phyloP scores from a whole-genome alignment of 1,140 invertebrate species.

The Aphelinus atriplicis region DNA sequence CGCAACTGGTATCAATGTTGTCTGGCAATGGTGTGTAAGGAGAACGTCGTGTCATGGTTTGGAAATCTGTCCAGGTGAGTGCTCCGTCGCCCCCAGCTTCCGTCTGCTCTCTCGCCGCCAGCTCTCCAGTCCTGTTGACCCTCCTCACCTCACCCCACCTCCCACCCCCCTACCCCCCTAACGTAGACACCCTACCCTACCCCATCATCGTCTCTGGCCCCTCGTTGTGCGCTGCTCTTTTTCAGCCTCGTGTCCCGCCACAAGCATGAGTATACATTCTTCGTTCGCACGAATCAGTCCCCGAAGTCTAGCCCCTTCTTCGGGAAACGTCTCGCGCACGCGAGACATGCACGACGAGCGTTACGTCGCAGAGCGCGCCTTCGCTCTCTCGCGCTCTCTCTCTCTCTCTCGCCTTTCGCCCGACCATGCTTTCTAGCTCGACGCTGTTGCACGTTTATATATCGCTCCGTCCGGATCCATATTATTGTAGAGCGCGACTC shows the following conservation, averaged over 20 bases:
- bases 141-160: constrained; percentile 21
- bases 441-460: no score
- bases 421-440: constrained; percentile 2
- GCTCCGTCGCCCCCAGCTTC: neutral
- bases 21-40: constrained; percentile 92
- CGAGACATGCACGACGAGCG: neutral
- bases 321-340: constrained; percentile 5
- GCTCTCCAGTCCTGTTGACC: constrained; percentile 6
- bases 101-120: constrained; percentile 1
- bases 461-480: no score
- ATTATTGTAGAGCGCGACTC: no score
- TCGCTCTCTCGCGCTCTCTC: constrained; percentile 4
- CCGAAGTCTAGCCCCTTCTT: no score
- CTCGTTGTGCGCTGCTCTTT: neutral
- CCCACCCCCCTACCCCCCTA: constrained; percentile 20
- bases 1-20: constrained; percentile 72
- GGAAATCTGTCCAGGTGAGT: constrained; percentile 78
- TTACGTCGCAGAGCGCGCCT: neutral
- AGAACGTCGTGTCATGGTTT: constrained; percentile 93
- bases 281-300: no score
- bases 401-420: constrained; percentile 15
- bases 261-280: no score
- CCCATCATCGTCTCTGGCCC: no score
- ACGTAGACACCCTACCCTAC: neutral
- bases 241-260: no score